Evolutionary conservation across 2,888 invertebrate genomes (phyloP), one percentile per base, ranked within the genome.

Genomic region (Athrips mouffetella): DNA sequence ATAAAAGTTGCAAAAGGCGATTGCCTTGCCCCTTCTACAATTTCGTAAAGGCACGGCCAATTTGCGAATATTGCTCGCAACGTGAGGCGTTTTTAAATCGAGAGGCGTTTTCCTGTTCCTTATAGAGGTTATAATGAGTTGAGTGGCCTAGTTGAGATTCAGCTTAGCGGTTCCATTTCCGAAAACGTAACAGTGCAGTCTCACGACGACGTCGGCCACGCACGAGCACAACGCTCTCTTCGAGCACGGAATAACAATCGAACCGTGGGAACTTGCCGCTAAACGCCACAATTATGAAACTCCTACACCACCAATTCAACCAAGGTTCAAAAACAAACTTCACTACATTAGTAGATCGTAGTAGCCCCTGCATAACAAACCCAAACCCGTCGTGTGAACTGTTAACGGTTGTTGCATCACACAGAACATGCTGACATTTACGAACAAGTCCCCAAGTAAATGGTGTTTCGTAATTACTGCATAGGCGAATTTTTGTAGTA

Each of bases 171-270:
- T 56, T 59, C 57, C 55, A 55, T 62, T 70, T 65, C 65, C 65
- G 66, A 76, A 75, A 76, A 71, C 65, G 65, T 73, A 75, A 71
- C 73, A 66, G 50, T 46, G 60, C 53, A 55, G 55, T 64, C 59
- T 69, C 72, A 73, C 70, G 68, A 67, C 65, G 67, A 63, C 62
- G 56, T 20, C 37, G 72, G 73, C 72, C 73, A 73, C 78, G 82
- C 81, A 80, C 76, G 37, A 70, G n/a, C n/a, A n/a, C n/a, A 73
- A 70, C 69, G 70, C 66, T 65, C 65, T 61, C 67, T 69, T 72
- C 71, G 63, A 68, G 64, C 65, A 65, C 72, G 58, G 80, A 81
- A 83, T 80, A 82, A 85, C 82, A 87, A 87, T 83, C 66, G 69
- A 67, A 67, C 70, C 85, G 84, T 87, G 86, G 79, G 86, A 86